These are phyloP conservation scores for Metopolophium dirhodum DNA, from an alignment of 1,140 invertebrate species.

Conservation along the genomic window DNA sequence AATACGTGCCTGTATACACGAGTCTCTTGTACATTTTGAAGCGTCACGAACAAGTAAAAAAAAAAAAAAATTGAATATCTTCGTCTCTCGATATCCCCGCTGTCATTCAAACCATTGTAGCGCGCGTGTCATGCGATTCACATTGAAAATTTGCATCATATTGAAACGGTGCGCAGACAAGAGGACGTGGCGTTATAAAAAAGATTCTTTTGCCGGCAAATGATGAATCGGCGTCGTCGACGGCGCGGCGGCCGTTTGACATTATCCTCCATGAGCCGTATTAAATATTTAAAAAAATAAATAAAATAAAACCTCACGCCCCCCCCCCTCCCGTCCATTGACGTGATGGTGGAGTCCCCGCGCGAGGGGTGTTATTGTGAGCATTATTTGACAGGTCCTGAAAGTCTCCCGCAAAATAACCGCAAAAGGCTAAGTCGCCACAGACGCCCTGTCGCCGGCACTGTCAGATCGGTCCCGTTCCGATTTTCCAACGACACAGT, in stretches of 20 bases:
- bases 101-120: conserved; percentile 55
- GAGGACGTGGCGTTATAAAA: conserved; percentile 40
- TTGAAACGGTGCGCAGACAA: conserved; percentile 52
- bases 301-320: neutral
- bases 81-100: conserved; percentile 45
- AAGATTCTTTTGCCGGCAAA: conserved; percentile 50
- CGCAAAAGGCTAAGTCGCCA: conserved; percentile 22
- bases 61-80: conserved; percentile 53
- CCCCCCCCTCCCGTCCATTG: too few species aligned
- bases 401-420: conserved; percentile 10
- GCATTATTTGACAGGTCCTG: conserved; percentile 51
- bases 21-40: conserved; percentile 42
- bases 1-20: conserved; percentile 42
- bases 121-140: conserved; percentile 47
- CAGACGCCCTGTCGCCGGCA: neutral
- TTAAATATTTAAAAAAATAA: conserved; percentile 36
- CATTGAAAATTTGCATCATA: conserved; percentile 57
- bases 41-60: conserved; percentile 36
- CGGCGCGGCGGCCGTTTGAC: conserved; percentile 33
- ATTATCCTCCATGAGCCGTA: conserved; percentile 29
- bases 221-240: conserved; percentile 53
- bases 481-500: conserved; percentile 12
- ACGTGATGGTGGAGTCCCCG: neutral
- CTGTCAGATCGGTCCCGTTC: neutral
- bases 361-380: conserved; percentile 22